phyloP scores from a whole-genome alignment of 1,140 invertebrate genomes.

The Matsumurasca onukii region DNA sequence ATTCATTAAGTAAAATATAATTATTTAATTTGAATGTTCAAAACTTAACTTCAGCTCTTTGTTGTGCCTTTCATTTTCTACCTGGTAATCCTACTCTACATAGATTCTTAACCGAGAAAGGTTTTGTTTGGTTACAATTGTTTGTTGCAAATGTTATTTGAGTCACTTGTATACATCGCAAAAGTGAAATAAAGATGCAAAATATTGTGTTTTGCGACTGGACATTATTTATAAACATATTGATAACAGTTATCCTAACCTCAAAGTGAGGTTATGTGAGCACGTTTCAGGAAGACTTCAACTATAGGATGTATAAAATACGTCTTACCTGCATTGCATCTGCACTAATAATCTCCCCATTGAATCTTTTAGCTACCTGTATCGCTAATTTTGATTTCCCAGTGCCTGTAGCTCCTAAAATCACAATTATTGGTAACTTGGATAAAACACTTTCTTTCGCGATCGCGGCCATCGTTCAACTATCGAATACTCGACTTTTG shows the following conservation, averaged over 20 bases:
- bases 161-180: no score
- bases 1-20: no score
- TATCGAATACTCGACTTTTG: not conserved
- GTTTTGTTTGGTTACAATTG: no score
- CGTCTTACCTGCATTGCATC: slow-evolving; percentile 96
- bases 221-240: no score
- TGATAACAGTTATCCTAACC: not conserved
- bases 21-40: no score
- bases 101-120: no score
- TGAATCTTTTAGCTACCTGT: slow-evolving; percentile 83
- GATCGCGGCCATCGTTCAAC: slow-evolving; percentile 33
- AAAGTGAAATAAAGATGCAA: no score
- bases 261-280: slow-evolving; percentile 21
- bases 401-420: slow-evolving; percentile 92
- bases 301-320: not conserved
- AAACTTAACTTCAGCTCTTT: no score
- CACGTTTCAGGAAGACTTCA: not conserved
- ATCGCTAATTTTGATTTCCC: slow-evolving; percentile 97
- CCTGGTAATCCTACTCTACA: no score
- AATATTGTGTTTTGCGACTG: no score
- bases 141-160: no score
- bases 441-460: slow-evolving; percentile 42
- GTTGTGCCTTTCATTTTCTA: no score
- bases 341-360: slow-evolving; percentile 96
- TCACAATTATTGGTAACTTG: slow-evolving; percentile 75